These are phyloP conservation scores for Anguilla megastoma DNA, from an alignment of 2,797 vertebrate genomes.

Conservation along the genomic window DNA sequence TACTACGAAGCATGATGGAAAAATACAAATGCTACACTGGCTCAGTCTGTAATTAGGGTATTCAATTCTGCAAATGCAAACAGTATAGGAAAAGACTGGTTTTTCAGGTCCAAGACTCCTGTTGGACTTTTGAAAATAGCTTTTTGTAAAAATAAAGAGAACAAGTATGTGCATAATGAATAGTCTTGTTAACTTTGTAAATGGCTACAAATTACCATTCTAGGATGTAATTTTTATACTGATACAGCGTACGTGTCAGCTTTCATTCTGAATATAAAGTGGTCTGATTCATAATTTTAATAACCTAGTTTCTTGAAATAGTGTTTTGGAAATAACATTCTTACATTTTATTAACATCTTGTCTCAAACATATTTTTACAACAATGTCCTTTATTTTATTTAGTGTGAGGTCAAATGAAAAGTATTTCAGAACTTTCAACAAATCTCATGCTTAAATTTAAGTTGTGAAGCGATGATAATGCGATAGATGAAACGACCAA, in stretches of 20 bases:
- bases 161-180: not conserved
- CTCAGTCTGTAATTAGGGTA: constrained; percentile 35
- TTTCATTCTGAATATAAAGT: not conserved
- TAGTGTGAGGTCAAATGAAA: not conserved
- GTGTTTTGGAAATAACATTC: not conserved
- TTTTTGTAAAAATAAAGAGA: not conserved
- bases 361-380: not conserved
- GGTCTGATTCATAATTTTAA: not conserved
- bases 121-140: not conserved
- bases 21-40: constrained; percentile 50
- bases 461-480: constrained; percentile 34
- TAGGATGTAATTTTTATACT: not conserved
- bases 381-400: not conserved
- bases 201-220: not conserved
- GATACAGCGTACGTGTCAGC: not conserved
- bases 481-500: not conserved
- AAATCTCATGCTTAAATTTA: not conserved
- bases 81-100: constrained; percentile 46
- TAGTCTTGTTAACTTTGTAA: not conserved
- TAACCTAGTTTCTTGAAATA: not conserved
- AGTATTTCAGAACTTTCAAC: not conserved
- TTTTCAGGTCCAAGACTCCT: constrained; percentile 44
- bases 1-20: constrained; percentile 44
- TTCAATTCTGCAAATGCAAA: constrained; percentile 28
- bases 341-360: not conserved